Evolutionary conservation across 2,888 invertebrate genomes (phyloP).

Genomic region (Rhimphoctona megacephalus): DNA sequence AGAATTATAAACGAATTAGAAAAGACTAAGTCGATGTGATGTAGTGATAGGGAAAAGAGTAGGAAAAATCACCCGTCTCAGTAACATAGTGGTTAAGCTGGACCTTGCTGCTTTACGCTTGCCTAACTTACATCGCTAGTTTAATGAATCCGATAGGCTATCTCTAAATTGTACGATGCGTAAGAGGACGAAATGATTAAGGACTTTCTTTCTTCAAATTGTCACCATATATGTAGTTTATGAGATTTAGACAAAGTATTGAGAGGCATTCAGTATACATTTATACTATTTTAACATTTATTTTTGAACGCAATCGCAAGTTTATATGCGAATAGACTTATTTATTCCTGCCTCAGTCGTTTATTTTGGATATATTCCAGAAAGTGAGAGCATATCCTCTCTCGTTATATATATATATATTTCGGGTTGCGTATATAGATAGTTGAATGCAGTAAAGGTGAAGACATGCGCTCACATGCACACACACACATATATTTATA

Average conservation of each 20-base stretch:
- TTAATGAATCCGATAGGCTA: no score
- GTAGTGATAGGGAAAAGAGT: no score
- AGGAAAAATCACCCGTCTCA: no score
- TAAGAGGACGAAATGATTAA: no score
- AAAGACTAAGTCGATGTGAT: no score
- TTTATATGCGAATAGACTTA: conserved; percentile 30
- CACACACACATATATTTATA: background rate
- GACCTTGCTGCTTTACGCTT: no score
- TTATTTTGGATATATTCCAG: conserved; percentile 67
- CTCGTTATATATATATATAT: conserved; percentile 39
- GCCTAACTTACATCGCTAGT: no score
- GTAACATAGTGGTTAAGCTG: no score
- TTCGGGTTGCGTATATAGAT: conserved; percentile 6
- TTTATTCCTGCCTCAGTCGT: conserved; percentile 58
- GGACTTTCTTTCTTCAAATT: background rate
- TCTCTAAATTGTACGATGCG: no score
- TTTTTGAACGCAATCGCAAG: conserved; percentile 9
- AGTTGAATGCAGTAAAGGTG: background rate
- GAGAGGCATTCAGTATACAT: background rate
- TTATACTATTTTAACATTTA: background rate
- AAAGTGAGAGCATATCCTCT: conserved; percentile 43
- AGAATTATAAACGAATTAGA: no score
- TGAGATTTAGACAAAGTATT: background rate
- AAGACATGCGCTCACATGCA: background rate
- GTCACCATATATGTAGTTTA: background rate